Percentiles rank a stretch among this genome's conserved stretches.
Conservation (phyloP, 2,113 vertebrate genomes). For the Microcebus tavaratra region DNA sequence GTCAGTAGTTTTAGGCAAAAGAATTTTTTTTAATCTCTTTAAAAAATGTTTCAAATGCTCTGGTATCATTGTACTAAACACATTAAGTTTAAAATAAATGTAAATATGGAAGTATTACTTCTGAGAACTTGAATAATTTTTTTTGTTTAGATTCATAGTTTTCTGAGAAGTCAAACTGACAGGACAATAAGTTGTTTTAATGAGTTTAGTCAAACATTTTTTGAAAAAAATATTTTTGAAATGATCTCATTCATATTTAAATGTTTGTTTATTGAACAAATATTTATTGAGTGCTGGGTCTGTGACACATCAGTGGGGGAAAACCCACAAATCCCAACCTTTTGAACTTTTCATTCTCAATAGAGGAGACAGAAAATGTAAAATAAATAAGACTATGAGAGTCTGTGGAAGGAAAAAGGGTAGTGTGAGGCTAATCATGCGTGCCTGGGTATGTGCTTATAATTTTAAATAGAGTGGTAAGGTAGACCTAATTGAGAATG, state of each 20-base stretch:
- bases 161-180: background rate
- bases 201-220: background rate
- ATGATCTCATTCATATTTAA: background rate
- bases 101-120: background rate
- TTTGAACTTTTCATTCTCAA: background rate
- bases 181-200: background rate
- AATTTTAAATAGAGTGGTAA: background rate
- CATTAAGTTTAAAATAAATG: background rate
- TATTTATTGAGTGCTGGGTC: background rate
- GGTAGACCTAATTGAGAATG: background rate
- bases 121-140: background rate
- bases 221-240: background rate
- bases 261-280: background rate
- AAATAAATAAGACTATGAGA: background rate
- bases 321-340: background rate
- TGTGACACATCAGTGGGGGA: background rate
- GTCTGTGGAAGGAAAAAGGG: background rate
- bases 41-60: background rate
- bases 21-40: background rate
- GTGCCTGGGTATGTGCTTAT: background rate
- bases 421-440: background rate
- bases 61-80: background rate
- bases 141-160: background rate
- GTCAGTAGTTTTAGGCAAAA: background rate
- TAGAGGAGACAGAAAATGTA: background rate